Base-by-base conservation (phyloP, 2,797 vertebrate species). In the Sparidentex hasta region DNA sequence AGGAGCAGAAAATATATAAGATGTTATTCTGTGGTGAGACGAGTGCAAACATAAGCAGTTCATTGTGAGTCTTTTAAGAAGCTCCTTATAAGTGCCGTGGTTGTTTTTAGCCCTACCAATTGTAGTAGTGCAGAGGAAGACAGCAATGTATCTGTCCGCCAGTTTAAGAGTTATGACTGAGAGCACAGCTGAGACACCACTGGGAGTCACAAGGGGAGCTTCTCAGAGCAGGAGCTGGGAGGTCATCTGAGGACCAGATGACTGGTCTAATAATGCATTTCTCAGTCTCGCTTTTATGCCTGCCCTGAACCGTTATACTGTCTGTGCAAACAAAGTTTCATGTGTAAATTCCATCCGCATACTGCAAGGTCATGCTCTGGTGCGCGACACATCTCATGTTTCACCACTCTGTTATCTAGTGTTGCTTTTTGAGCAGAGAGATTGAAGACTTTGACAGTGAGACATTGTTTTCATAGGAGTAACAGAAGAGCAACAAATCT, bases 231-330 rank as follows among this genome's bases (percentile, higher is more conserved):
- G 33, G 25, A 84, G 74, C 69, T 59, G 21, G 46, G 47, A 76
- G 80, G 89, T 88, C 84, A 76, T 79, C 64, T 78, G 55, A 87
- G 85, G 77, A 83, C 72, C 61, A 20, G 44, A 77, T 79, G 78
- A 56, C 82, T 69, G 33, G 47, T 70, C 81, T 89, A 85, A 89
- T 81, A 81, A 85, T 89, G 90, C 81, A 82, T 82, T 65, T 81
- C 65, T 82, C 73, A 54, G 43, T 81, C 59, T 81, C 4, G 3
- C 81, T 76, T 48, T 25, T 79, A 48, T 71, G 78, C 61, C 77
- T 63, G 80, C 76, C 76, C 73, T 84, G 76, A 78, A 81, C 68
- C 71, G 41, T 81, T 61, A 69, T 64, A 52, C 55, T 18, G 61
- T 68, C 70, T 71, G 57, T 29, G 52, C 57, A 69, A 38, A 38